phyloP scores from a whole-genome alignment of 2,113 vertebrate genomes.

The Myotis yumanensis region DNA sequence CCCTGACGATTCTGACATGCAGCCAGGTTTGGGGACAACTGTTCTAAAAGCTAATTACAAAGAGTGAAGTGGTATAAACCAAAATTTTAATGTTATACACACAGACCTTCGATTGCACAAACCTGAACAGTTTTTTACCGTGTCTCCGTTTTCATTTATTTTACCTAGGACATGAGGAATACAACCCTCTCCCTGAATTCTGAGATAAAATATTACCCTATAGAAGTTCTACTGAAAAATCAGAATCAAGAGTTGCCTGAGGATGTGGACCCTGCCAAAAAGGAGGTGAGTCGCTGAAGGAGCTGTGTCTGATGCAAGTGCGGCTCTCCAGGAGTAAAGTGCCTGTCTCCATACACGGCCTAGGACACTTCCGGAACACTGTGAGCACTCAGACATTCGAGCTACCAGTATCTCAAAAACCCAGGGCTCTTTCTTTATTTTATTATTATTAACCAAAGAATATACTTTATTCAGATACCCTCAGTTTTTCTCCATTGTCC shows the following conservation, averaged over 20 bases:
- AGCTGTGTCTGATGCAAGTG: background rate
- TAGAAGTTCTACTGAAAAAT: conserved; percentile 84
- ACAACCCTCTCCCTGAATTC: conserved; percentile 46
- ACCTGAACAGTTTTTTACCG: background rate
- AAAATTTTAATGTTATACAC: background rate
- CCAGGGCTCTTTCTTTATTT: background rate
- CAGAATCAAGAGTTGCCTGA: conserved; percentile 85
- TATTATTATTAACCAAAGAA: no score
- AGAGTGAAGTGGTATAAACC: background rate
- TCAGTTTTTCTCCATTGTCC: no score
- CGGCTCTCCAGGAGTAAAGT: background rate
- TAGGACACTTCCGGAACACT: background rate
- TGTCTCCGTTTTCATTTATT: background rate
- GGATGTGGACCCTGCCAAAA: conserved; percentile 86
- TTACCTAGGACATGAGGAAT: conserved; percentile 73
- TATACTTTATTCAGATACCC: no score
- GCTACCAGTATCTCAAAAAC: background rate
- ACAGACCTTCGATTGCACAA: background rate
- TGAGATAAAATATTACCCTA: conserved; percentile 79
- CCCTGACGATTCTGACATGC: background rate
- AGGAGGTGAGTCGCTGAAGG: conserved; percentile 84
- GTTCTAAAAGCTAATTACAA: background rate
- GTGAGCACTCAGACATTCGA: background rate
- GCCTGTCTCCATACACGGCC: background rate
- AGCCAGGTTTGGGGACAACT: background rate